Evolutionary conservation across 2,797 vertebrate species (phyloP).

Genomic region (Sebastes variabilis): DNA sequence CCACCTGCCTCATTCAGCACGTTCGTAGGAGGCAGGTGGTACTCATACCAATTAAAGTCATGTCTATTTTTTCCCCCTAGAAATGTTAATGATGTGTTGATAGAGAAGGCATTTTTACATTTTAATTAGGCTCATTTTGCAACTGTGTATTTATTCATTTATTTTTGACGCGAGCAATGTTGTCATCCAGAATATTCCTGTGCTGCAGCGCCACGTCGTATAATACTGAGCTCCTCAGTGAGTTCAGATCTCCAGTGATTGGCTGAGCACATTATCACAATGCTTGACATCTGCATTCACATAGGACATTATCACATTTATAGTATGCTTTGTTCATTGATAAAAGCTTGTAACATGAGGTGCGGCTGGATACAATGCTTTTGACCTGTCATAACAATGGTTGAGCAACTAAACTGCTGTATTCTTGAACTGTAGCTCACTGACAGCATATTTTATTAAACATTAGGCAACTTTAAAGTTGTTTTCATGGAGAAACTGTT

Average conservation of each 20-base stretch:
- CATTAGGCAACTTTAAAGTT: constrained; percentile 41
- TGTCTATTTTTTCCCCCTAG: neutral
- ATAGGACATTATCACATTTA: constrained; percentile 15
- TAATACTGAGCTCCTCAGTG: neutral
- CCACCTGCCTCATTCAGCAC: neutral
- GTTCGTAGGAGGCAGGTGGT: neutral
- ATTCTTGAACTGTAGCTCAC: constrained; percentile 5
- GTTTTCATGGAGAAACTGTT: constrained; percentile 41
- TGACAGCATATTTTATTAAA: constrained; percentile 27
- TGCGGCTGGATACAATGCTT: neutral
- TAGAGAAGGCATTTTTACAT: neutral
- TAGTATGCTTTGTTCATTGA: neutral
- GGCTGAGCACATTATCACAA: neutral
- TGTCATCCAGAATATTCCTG: neutral
- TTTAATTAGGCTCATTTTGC: neutral
- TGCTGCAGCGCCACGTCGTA: neutral
- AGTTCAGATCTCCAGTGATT: neutral
- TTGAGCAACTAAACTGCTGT: constrained; percentile 5
- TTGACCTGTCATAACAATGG: constrained; percentile 31
- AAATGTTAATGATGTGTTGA: constrained; percentile 2
- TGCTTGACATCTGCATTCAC: constrained; percentile 12
- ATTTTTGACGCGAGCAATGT: neutral
- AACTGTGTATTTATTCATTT: neutral
- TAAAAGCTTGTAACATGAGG: constrained; percentile 1
- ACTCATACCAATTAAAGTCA: neutral